Evolutionary conservation across 2,797 vertebrate species (phyloP), one percentile per base, ranked within the genome.

Genomic region (Diplodus sargus): DNA sequence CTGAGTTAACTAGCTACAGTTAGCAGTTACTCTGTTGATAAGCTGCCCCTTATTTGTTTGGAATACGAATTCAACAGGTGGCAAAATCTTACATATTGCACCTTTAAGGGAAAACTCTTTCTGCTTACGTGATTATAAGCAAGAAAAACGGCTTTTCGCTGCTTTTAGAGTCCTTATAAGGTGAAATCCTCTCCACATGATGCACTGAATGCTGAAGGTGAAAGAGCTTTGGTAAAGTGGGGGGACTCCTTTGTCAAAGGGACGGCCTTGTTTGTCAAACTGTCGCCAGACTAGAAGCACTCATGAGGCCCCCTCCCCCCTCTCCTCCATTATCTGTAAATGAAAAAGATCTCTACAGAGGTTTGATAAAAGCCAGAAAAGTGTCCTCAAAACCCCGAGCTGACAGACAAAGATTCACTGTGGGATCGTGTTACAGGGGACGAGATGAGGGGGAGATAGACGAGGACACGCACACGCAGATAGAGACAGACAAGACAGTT

Each of bases 391-490:
- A 77, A 67, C 14, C 28, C 49, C 0, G 18, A 63, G 70, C 76
- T 71, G 65, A 78, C 70, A 63, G 75, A 52, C 83, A 87, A 87
- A 81, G 80, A 42, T 66, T 76, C 57, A 73, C 75, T 86, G 77
- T 82, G 80, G 79, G 78, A 79, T 86, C 69, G 3, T 60, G 78
- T 91, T 87, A 77, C 79, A 58, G 1, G 67, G 74, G 74, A 79
- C 66, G 28, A 66, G 43, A 60, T 13, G 22, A 83, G n/a, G n/a
- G 39, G 18, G 52, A 63, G 63, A 67, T 12, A 1, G 34, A 79
- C 25, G 65, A 3, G 34, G 54, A 82, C 51, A 63, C 34, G 34
- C 60, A 45, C 53, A 72, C 15, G 53, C 25, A 82, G n/a, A 25
- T 45, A 12, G n/a, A 22, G 23, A 53, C 70, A 78, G 28, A 74